These are phyloP conservation scores for Temnothorax nylanderi DNA, from an alignment of 1,140 invertebrate species.

Conservation along the genomic window DNA sequence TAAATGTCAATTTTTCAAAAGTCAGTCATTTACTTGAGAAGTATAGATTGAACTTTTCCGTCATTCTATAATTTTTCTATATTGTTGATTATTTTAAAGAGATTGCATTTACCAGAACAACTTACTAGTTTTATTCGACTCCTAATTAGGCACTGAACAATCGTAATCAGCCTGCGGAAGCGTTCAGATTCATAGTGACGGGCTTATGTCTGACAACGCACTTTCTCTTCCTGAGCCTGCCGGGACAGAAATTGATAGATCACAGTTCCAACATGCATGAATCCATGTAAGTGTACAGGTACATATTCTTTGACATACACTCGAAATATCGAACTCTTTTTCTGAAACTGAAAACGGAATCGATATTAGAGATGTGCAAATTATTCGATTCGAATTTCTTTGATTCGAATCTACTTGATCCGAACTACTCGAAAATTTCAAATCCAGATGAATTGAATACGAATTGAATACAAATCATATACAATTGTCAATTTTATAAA, in stretches of 20 bases:
- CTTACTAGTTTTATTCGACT: background rate
- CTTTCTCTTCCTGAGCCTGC: slow-evolving; percentile 1
- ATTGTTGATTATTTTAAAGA: background rate
- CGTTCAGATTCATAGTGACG: background rate
- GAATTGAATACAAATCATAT: no score
- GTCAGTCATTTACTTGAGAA: background rate
- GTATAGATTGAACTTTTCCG: background rate
- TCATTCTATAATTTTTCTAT: no score
- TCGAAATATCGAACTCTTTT: background rate
- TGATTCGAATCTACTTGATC: no score
- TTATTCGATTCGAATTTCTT: no score
- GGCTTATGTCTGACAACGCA: background rate
- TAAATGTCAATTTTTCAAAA: background rate
- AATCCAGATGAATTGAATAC: no score
- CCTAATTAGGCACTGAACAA: background rate
- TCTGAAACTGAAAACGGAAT: background rate
- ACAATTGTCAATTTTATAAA: no score
- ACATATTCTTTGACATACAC: background rate
- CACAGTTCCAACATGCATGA: background rate
- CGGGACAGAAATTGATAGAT: slow-evolving; percentile 19
- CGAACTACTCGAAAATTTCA: no score
- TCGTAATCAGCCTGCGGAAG: background rate
- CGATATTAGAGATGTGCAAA: no score
- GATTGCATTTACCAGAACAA: background rate
- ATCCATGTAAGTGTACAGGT: background rate